These are phyloP conservation scores for Berghia stephanieae DNA, from an alignment of 1,140 invertebrate genomes.

Conservation along the genomic window DNA sequence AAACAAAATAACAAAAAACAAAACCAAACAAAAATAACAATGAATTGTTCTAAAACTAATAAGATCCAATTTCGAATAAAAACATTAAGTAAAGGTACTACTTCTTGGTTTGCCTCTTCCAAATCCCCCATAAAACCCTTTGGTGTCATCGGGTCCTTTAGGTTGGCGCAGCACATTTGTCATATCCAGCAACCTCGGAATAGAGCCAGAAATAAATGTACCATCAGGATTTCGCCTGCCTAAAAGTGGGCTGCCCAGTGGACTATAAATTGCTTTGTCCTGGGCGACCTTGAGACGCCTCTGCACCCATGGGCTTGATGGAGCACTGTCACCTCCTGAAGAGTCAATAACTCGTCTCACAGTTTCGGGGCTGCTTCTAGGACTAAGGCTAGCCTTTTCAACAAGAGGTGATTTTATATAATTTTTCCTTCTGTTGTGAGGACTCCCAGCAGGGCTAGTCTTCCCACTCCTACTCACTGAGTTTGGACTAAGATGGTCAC, in stretches of 20 bases:
- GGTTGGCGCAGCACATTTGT: conserved; percentile 82
- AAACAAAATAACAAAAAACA: too few species aligned
- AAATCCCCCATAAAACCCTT: conserved; percentile 73
- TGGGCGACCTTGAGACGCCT: conserved; percentile 64
- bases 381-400: conserved; percentile 46
- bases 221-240: conserved; percentile 44
- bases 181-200: conserved; percentile 50
- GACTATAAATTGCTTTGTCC: conserved; percentile 49
- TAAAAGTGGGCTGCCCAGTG: conserved; percentile 46
- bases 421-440: conserved; percentile 44
- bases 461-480: conserved; percentile 47
- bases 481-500: conserved; percentile 46
- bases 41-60: too few species aligned
- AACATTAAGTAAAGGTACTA: conserved; percentile 50
- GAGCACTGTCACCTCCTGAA: conserved; percentile 48
- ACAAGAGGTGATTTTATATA: conserved; percentile 59
- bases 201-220: conserved; percentile 29
- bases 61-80: too few species aligned
- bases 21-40: too few species aligned
- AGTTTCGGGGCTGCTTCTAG: conserved; percentile 60
- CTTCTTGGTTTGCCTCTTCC: conserved; percentile 59
- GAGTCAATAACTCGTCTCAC: conserved; percentile 46
- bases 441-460: conserved; percentile 59
- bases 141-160: conserved; percentile 83
- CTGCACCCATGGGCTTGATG: conserved; percentile 69